These are phyloP conservation scores for Leucophenga montana DNA, from an alignment of 2,888 invertebrate species.

Conservation along the genomic window DNA sequence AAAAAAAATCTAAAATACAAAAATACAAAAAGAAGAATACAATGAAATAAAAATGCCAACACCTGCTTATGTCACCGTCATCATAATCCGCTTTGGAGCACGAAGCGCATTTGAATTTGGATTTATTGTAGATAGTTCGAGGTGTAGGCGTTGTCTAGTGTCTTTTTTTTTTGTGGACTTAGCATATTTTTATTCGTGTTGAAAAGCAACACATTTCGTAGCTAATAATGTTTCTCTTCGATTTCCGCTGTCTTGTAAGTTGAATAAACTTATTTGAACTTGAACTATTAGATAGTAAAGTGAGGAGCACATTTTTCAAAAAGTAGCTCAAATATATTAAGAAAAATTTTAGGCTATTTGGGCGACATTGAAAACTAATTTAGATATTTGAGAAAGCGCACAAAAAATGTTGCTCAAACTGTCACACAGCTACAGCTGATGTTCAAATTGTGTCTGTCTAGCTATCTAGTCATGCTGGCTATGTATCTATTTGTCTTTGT, in stretches of 20 bases:
- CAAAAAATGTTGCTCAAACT: background rate
- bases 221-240: too few relatives aligned
- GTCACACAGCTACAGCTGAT: background rate
- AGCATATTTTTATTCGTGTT: background rate
- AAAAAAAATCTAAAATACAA: too few relatives aligned
- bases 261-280: conserved; percentile 22
- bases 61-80: conserved; percentile 20
- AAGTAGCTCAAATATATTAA: background rate
- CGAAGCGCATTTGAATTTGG: background rate
- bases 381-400: background rate
- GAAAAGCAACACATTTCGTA: background rate
- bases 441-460: too few relatives aligned
- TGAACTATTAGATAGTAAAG: background rate
- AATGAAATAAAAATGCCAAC: conserved; percentile 9
- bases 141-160: background rate
- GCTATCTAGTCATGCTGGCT: too few relatives aligned
- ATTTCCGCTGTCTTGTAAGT: background rate
- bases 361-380: background rate
- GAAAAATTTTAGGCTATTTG: background rate
- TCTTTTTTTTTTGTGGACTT: background rate
- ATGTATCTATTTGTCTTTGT: too few relatives aligned
- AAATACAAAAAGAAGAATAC: background rate
- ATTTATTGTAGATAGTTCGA: background rate
- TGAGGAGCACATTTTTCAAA: too few relatives aligned
- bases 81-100: conserved; percentile 3